A percentile compares a stretch with the other conserved stretches of the same genome.
Evolutionary conservation across 2,797 vertebrate genomes (phyloP).

Genomic region (Galagoides demidoff): DNA sequence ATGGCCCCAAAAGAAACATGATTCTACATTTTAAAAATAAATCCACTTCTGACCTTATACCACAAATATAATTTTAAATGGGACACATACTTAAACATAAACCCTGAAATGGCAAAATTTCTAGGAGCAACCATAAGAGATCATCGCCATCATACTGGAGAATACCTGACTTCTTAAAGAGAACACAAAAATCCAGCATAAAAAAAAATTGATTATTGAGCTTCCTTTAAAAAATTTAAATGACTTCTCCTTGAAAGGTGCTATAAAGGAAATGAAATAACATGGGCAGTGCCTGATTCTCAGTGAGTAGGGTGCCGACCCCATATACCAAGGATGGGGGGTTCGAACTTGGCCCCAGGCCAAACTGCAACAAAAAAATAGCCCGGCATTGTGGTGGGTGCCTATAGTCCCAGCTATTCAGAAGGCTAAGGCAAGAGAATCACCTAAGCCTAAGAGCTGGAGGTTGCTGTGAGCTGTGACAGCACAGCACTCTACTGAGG

Average conservation of each 20-base stretch:
- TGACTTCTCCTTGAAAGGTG: not conserved
- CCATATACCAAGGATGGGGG: too few species aligned
- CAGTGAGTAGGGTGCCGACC: too few species aligned
- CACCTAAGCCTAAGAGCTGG: too few species aligned
- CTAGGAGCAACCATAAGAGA: not conserved
- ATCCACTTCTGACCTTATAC: not conserved
- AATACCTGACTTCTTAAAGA: too few species aligned
- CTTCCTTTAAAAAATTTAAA: not conserved
- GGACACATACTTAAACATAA: not conserved
- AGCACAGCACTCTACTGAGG: too few species aligned
- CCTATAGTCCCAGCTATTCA: too few species aligned
- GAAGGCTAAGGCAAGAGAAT: too few species aligned
- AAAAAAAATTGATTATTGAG: not conserved
- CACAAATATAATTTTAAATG: not conserved
- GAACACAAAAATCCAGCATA: not conserved
- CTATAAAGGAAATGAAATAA: not conserved
- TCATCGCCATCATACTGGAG: not conserved
- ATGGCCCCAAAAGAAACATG: not conserved
- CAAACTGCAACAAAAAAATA: too few species aligned
- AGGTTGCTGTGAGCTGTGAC: too few species aligned
- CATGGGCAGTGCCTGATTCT: not conserved
- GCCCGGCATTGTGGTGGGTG: too few species aligned
- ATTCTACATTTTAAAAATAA: not conserved
- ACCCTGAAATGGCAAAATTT: not conserved
- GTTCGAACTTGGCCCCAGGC: too few species aligned